Evolutionary conservation across 2,797 vertebrate genomes (phyloP).

Genomic region (Halcyon smyrnensis): DNA sequence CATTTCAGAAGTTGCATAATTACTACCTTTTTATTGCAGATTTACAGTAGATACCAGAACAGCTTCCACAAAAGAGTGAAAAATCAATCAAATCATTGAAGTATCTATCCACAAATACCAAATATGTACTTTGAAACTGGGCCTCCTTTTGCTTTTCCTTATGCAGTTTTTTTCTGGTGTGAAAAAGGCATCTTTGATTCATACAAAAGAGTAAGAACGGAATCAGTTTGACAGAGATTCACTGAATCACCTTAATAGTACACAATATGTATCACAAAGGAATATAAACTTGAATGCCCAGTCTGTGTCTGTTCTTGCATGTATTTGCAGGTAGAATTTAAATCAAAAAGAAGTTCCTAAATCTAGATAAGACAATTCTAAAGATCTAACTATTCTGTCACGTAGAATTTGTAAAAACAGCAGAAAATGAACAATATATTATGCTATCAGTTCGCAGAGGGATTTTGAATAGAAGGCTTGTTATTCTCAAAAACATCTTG

Average conservation of each 20-base stretch:
- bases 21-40: neutral
- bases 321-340: neutral
- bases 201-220: neutral
- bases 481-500: neutral
- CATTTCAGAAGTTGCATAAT: neutral
- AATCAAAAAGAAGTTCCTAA: neutral
- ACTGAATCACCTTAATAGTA: neutral
- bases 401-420: neutral
- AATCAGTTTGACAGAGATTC: neutral
- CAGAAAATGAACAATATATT: neutral
- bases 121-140: neutral
- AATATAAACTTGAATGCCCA: neutral
- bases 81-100: neutral
- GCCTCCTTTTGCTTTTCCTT: neutral
- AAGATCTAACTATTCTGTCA: neutral
- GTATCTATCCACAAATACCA: neutral
- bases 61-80: neutral
- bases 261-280: rapidly evolving
- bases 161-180: neutral
- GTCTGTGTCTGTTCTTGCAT: neutral
- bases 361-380: neutral
- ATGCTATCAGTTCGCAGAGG: neutral
- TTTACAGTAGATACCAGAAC: neutral
- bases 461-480: neutral
- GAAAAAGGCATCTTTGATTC: neutral